Evolutionary conservation across 1,140 invertebrate species (phyloP).

Genomic region (Littorina saxatilis): DNA sequence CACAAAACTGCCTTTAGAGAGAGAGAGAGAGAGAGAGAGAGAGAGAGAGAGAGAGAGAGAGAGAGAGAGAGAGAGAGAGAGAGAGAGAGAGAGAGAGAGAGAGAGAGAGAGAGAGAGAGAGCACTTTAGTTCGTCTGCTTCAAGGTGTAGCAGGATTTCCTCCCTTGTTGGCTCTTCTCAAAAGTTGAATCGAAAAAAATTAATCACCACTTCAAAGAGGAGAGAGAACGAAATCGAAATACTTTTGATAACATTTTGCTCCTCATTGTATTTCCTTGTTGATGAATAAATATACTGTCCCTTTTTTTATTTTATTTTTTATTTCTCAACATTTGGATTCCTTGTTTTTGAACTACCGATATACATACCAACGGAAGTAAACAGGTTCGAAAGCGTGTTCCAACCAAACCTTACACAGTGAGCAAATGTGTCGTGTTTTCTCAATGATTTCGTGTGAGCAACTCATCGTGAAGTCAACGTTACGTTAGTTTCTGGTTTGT

Average conservation of each 20-base stretch:
- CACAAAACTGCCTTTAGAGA: no score
- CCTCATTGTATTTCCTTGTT: no score
- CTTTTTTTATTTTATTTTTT: neutral
- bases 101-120: neutral
- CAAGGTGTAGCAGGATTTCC: neutral
- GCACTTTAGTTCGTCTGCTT: no score
- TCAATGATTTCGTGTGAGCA: neutral
- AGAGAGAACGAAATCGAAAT: no score
- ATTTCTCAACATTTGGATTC: neutral
- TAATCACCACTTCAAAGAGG: no score
- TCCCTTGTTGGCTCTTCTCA: neutral
- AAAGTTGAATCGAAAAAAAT: neutral
- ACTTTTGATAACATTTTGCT: no score
- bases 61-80: neutral
- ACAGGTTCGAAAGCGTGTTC: neutral
- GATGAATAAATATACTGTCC: no score
- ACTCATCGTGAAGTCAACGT: neutral
- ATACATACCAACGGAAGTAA: slow-evolving; percentile 41
- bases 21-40: no score
- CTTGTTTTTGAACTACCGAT: neutral
- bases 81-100: neutral
- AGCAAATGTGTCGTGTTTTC: neutral
- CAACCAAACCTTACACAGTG: neutral
- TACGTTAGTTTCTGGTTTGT: neutral
- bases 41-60: neutral